These are phyloP conservation scores for Hydriomena furcata DNA, from an alignment of 2,888 invertebrate species.

Conservation along the genomic window DNA sequence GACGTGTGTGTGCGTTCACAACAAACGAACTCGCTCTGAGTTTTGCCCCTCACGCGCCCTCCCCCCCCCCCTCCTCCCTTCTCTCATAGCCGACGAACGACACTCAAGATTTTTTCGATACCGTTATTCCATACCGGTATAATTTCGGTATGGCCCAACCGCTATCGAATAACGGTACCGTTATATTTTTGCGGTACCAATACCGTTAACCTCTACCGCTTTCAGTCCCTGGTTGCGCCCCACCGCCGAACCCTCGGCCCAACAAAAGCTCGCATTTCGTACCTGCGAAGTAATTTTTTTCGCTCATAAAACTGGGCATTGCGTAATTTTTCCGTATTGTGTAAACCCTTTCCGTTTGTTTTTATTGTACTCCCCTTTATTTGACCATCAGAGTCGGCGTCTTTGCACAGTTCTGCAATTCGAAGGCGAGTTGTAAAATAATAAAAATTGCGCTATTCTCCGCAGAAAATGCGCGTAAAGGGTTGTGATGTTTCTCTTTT, in stretches of 20 bases:
- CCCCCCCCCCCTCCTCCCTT: too few species aligned
- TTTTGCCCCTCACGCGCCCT: too few species aligned
- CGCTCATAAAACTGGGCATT: conserved; percentile 69
- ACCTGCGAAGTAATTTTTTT: conserved; percentile 76
- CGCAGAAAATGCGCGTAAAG: conserved; percentile 77
- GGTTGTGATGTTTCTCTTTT: conserved; percentile 73
- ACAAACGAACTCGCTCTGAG: too few species aligned
- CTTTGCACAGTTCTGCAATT: conserved; percentile 77
- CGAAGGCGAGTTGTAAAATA: conserved; percentile 68
- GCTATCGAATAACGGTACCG: too few species aligned
- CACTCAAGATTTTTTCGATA: too few species aligned
- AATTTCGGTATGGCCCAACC: too few species aligned
- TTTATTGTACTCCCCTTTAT: conserved; percentile 76
- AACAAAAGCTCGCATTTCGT: conserved; percentile 62
- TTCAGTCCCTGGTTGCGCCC: too few species aligned
- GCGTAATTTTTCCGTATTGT: conserved; percentile 82
- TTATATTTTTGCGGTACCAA: too few species aligned
- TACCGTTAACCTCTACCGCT: too few species aligned
- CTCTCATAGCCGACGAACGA: too few species aligned
- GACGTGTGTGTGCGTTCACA: too few species aligned
- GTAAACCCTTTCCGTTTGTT: conserved; percentile 82
- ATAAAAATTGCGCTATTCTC: conserved; percentile 79
- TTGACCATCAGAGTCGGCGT: conserved; percentile 63
- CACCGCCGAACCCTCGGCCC: conserved; percentile 39
- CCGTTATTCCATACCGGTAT: too few species aligned